Evolutionary conservation across 2,797 vertebrate genomes (phyloP).

Genomic region (Cottoperca gobio): DNA sequence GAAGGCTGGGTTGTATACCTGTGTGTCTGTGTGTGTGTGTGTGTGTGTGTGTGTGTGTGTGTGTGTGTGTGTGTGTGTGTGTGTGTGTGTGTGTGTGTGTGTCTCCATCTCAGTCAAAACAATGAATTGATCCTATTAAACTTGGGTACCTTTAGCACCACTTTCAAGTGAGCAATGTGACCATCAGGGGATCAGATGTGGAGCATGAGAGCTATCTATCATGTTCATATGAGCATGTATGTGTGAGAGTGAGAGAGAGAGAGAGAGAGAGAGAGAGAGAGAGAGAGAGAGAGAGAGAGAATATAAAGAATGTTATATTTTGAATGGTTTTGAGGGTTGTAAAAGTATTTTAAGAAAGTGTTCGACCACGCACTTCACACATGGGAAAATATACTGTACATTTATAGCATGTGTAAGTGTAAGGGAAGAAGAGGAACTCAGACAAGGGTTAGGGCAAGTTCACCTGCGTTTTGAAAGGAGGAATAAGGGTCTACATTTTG

Average conservation of each 20-base stretch:
- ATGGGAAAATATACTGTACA: neutral
- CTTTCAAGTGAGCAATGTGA: constrained; percentile 14
- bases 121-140: constrained; percentile 20
- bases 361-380: neutral
- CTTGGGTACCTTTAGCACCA: constrained; percentile 8
- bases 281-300: neutral
- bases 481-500: neutral
- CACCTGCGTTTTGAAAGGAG: neutral
- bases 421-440: fast-evolving
- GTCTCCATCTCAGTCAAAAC: neutral
- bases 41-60: no score
- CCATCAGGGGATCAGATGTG: constrained; percentile 22
- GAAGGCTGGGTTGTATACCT: neutral
- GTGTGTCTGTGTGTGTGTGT: neutral
- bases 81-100: neutral
- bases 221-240: neutral
- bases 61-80: no score
- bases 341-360: neutral
- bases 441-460: no score
- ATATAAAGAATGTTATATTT: neutral
- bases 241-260: neutral
- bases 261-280: neutral
- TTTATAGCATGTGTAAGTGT: neutral
- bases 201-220: constrained; percentile 13
- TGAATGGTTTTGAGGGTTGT: neutral